Base-by-base conservation (phyloP, 2,888 invertebrate genomes). In the Ditylenchus weischeri region DNA sequence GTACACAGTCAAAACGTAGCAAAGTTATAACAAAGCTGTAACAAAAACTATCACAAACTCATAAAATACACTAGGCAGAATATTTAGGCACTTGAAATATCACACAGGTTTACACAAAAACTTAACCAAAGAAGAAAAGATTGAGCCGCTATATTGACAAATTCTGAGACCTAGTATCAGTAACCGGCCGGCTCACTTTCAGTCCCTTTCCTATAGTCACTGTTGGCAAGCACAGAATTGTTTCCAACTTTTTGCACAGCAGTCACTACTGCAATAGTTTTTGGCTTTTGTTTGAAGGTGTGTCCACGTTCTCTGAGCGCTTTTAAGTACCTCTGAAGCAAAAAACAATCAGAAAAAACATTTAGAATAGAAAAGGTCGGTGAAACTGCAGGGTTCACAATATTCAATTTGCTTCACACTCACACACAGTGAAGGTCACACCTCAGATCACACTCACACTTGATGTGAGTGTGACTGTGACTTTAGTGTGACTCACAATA, bases 101-200 rank as follows among this genome's bases (percentile, higher is more conserved):
- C 29, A 29, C 29, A 29, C 2, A 29, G 29, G 5, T 29, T 29
- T 2, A 29, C 2, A 29, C 29, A 5, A 29, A 29, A 29, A 29
- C 29, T 29, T 4, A 18, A 50, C 50, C 18, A 21, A 50, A 5
- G 6, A 50, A 6, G 6, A 50, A 18, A 50, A 50, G 18, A 5
- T 2, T 50, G 50, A 5, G 21, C 21, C 50, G 21, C 50, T 50
- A 21, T 19, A 50, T 6, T 6, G 50, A 50, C 6, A 5, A 6
- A 21, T 50, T 4, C 6, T 50, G 18, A 50, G 21, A 19, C 50
- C 6, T 19, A 50, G 18, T 50, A 19, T 50, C 68, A 80, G 65
- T 78, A 81, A 19, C 81, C 81, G n/a, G 80, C 78, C 13, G 80
- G 79, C 23, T 76, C 77, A 54, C 77, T 77, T 66, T 81, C 80